Evolutionary conservation across 2,113 vertebrate species (phyloP).

Genomic region (Corapipo altera): DNA sequence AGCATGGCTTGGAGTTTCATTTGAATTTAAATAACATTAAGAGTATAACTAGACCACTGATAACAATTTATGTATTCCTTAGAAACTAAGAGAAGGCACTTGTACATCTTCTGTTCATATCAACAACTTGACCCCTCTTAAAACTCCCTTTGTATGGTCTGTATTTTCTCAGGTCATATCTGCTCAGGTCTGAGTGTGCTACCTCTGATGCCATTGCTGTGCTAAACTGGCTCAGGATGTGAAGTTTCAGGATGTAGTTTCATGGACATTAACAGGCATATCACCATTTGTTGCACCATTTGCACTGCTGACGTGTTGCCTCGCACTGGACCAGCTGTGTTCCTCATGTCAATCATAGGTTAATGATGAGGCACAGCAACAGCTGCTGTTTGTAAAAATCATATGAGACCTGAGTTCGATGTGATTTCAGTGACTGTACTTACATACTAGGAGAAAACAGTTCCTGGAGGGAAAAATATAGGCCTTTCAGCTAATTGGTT

Average conservation of each 20-base stretch:
- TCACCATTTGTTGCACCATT: neutral
- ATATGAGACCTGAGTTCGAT: neutral
- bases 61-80: neutral
- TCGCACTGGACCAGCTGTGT: fast-evolving
- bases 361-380: fast-evolving
- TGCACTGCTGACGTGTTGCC: neutral
- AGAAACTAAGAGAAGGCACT: neutral
- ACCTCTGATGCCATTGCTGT: neutral
- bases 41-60: neutral
- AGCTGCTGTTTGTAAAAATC: neutral
- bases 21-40: neutral
- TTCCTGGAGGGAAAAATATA: neutral
- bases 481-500: neutral
- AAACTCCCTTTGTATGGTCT: neutral
- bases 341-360: neutral
- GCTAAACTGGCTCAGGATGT: neutral
- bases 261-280: no score
- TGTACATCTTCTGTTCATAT: neutral
- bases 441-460: neutral
- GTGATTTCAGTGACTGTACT: neutral
- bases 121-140: neutral
- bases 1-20: neutral
- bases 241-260: neutral
- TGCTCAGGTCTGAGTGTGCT: neutral
- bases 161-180: neutral